A percentile compares a stretch with the other conserved stretches of the same genome.
These are phyloP conservation scores for Sinocyclocheilus anshuiensis DNA, from an alignment of 2,113 vertebrate genomes.

Conservation along the genomic window DNA sequence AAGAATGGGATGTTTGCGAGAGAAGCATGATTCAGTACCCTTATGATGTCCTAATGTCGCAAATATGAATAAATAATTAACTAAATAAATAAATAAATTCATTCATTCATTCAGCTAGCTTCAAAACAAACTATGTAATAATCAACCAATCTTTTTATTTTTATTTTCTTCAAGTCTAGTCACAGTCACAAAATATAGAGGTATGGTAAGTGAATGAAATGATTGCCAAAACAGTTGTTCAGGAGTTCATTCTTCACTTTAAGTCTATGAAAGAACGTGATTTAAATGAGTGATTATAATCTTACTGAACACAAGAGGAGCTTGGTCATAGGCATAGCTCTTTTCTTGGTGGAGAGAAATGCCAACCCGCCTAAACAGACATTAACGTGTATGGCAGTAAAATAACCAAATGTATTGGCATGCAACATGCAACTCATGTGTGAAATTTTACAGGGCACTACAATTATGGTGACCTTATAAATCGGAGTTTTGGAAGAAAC, in stretches of 20 bases:
- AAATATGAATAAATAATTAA: background rate
- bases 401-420: conserved; percentile 57
- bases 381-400: conserved; percentile 58
- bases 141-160: background rate
- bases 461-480: conserved; percentile 68
- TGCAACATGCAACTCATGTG: conserved; percentile 61
- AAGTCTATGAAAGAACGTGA: background rate
- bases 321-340: conserved; percentile 23
- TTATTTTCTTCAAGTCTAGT: background rate
- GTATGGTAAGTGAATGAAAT: background rate
- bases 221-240: background rate
- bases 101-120: background rate
- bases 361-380: conserved; percentile 34
- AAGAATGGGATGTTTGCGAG: background rate
- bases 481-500: conserved; percentile 53
- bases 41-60: background rate
- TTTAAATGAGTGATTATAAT: conserved; percentile 2
- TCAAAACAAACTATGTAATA: background rate
- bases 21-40: background rate
- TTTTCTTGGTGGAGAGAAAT: conserved; percentile 27
- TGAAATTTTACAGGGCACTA: conserved; percentile 67
- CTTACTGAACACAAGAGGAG: conserved; percentile 37
- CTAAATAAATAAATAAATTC: too few relatives aligned
- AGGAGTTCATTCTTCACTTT: background rate
- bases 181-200: background rate